Evolutionary conservation across 2,113 vertebrate genomes (phyloP).

Genomic region (Merops nubicus): DNA sequence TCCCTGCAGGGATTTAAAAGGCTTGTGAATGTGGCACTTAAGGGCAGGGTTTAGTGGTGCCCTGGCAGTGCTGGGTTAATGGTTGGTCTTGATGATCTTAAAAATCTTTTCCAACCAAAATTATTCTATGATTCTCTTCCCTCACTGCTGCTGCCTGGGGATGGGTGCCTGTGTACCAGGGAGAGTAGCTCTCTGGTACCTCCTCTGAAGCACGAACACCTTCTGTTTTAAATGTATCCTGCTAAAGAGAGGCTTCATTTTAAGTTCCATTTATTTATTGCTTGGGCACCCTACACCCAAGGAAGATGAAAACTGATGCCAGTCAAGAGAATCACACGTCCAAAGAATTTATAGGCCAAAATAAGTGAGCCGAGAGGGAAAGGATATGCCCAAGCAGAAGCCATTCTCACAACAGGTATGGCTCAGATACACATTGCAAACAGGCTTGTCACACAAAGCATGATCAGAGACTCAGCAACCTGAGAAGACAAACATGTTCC

Average conservation of each 20-base stretch:
- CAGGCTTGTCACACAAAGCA: background rate
- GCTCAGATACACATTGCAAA: background rate
- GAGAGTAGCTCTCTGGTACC: background rate
- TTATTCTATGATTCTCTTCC: background rate
- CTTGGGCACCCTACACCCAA: background rate
- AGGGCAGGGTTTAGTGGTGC: no score
- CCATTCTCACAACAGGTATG: background rate
- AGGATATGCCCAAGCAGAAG: background rate
- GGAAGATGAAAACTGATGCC: background rate
- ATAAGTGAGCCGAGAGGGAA: background rate
- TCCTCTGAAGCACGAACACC: background rate
- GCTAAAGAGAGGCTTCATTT: background rate
- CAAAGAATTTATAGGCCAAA: background rate
- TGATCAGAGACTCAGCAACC: background rate
- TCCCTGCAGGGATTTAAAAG: no score
- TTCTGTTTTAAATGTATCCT: background rate
- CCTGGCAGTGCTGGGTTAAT: no score
- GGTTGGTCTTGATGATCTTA: background rate
- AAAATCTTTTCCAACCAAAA: background rate
- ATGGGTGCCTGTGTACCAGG: background rate
- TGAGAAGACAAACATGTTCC: background rate
- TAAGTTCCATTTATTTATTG: background rate
- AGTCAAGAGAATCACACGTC: fast-evolving
- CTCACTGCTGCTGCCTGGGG: background rate
- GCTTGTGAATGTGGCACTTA: no score